A percentile compares a stretch with the other conserved stretches of the same genome.
Evolutionary conservation across 1,140 invertebrate species (phyloP).

Genomic region (Drosophila parabipectinata): DNA sequence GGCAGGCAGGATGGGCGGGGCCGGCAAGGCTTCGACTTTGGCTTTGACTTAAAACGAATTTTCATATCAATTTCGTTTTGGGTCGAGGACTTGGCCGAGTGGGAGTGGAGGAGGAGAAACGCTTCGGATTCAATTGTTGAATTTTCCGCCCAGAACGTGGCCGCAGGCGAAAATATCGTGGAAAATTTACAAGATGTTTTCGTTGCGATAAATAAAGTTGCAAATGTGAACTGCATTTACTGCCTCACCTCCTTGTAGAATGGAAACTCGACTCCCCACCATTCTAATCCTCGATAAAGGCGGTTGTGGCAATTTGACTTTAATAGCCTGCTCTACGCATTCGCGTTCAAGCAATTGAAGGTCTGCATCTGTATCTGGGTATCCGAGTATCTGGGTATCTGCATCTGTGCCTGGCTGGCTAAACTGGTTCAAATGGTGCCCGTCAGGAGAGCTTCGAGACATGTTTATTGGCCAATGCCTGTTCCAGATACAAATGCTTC

Average conservation of each 20-base stretch:
- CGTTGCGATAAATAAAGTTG: slow-evolving; percentile 79
- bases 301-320: slow-evolving; percentile 41
- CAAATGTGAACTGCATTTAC: slow-evolving; percentile 70
- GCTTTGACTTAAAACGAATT: slow-evolving; percentile 9
- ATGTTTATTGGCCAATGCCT: slow-evolving; percentile 65
- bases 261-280: too few relatives aligned
- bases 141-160: slow-evolving; percentile 58
- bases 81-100: slow-evolving; percentile 13
- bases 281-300: slow-evolving; percentile 18
- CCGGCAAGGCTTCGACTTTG: slow-evolving; percentile 53
- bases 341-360: slow-evolving; percentile 68
- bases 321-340: slow-evolving; percentile 61
- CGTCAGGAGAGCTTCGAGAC: slow-evolving; percentile 59
- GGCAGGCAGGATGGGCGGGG: slow-evolving; percentile 44
- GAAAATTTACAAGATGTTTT: slow-evolving; percentile 81
- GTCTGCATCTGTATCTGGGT: slow-evolving; percentile 19
- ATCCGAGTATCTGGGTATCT: slow-evolving; percentile 21
- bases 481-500: slow-evolving; percentile 38
- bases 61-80: slow-evolving; percentile 4
- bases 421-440: slow-evolving; percentile 65
- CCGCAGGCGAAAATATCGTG: slow-evolving; percentile 72
- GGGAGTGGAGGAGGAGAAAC: slow-evolving; percentile 47
- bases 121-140: slow-evolving; percentile 76
- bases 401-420: slow-evolving; percentile 19
- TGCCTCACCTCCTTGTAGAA: background rate